A percentile compares a stretch with the other conserved stretches of the same genome.
Conservation (phyloP, 1,140 invertebrate genomes). For the Bursaphelenchus mucronatus region DNA sequence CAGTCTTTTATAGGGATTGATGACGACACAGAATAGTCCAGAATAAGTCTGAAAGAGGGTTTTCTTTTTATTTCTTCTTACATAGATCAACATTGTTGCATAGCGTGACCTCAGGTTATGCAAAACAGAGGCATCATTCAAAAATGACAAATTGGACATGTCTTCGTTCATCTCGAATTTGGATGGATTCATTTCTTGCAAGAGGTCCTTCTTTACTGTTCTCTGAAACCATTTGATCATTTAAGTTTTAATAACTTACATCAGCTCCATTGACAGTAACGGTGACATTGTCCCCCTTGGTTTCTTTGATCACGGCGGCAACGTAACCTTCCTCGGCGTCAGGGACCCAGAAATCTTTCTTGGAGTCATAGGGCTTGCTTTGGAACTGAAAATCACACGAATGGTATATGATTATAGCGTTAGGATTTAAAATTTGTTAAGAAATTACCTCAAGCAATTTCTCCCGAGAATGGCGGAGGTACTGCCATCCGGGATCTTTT, state of each 20-base stretch:
- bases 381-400: conserved; percentile 30
- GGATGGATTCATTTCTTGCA: conserved; percentile 98
- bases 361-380: conserved; percentile 71
- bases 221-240: conserved; percentile 2
- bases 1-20: conserved; percentile 99
- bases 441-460: conserved; percentile 20
- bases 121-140: conserved; percentile 97
- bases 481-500: conserved; percentile 31
- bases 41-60: conserved; percentile 83
- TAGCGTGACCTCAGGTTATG: conserved; percentile 99
- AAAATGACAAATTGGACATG: conserved; percentile 97
- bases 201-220: conserved; percentile 37
- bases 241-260: conserved; percentile 16
- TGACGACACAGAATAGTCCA: conserved; percentile 97
- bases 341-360: conserved; percentile 96
- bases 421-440: neutral
- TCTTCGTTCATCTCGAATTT: conserved; percentile 99
- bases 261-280: conserved; percentile 54
- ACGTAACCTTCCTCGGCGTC: conserved; percentile 80
- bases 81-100: conserved; percentile 80
- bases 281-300: conserved; percentile 92
- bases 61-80: conserved; percentile 26
- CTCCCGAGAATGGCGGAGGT: conserved; percentile 18
- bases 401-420: neutral
- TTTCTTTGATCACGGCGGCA: conserved; percentile 91